Base-by-base conservation (phyloP, 2,797 vertebrate species). In the Melopsittacus undulatus region DNA sequence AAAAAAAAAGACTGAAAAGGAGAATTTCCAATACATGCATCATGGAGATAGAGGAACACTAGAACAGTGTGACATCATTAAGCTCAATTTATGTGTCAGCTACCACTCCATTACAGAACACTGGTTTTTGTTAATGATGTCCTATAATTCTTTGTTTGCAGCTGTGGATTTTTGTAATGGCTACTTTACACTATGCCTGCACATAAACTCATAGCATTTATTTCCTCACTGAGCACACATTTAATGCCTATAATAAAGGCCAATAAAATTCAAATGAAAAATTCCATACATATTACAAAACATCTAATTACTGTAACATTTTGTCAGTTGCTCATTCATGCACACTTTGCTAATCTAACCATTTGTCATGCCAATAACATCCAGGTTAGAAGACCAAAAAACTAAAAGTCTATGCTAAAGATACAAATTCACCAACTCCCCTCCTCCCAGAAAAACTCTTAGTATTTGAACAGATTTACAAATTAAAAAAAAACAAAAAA, bases 261-360 rank as follows among this genome's bases (percentile, higher is more conserved):
- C n/a, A 88, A 51, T 94, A 94, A 95, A 96, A 94, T 89, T 26
- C 9, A 87, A 96, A 92, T 73, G 32, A 94, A 96, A 95, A 94
- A 92, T 49, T 89, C 36, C 14, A 34, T 83, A 82, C 2, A 5
- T 38, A 78, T 61, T 82, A 73, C 11, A 42, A 89, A 92, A 19
- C 6, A 56, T 70, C 51, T 75, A 88, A 88, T 95, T 92, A 85
- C 29, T 72, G n/a, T 46, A 85, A 83, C 54, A 29, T 78, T 95
- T 90, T 95, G 43, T 82, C 73, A 83, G n/a, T 52, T 78, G n/a
- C 40, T 88, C 49, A 70, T 52, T 94, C 40, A 59, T 57, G 32
- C 48, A 87, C 86, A 45, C 5, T 80, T 79, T 42, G 9, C 29
- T 81, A 77, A 63, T 70, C 15, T 93, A 74, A 66, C 29, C 3